Evolutionary conservation across 2,113 vertebrate species (phyloP).

Genomic region (Pao palembangensis): DNA sequence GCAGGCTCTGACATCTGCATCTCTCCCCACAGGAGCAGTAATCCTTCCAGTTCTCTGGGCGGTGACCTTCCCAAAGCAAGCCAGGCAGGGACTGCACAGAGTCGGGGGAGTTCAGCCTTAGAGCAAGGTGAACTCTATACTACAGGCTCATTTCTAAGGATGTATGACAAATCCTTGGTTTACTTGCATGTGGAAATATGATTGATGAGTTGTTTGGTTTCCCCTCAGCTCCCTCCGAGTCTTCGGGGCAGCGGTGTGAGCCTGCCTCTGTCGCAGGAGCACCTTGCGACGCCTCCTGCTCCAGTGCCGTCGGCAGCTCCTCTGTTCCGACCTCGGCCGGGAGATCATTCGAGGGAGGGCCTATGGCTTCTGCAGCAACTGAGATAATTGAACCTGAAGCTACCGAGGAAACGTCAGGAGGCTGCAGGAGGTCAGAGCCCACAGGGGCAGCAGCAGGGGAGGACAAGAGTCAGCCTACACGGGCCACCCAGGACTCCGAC

Average conservation of each 20-base stretch:
- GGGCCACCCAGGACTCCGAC: constrained; percentile 85
- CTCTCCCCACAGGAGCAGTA: constrained; percentile 81
- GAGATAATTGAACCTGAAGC: constrained; percentile 44
- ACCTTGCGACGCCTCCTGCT: constrained; percentile 44
- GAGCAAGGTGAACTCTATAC: constrained; percentile 61
- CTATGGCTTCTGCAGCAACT: neutral
- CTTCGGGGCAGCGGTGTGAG: constrained; percentile 22
- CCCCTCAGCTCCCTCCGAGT: constrained; percentile 15
- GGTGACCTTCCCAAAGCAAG: constrained; percentile 78
- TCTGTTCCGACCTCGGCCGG: neutral
- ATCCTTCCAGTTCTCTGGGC: constrained; percentile 83
- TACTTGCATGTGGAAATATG: too few relatives aligned
- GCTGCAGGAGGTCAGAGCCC: constrained; percentile 65
- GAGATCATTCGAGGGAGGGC: constrained; percentile 20
- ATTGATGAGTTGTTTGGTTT: neutral
- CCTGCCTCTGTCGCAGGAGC: constrained; percentile 16
- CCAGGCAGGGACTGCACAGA: constrained; percentile 62
- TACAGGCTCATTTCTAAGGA: too few relatives aligned
- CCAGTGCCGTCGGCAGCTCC: constrained; percentile 22
- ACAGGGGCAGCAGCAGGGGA: constrained; percentile 34
- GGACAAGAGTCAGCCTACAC: constrained; percentile 69
- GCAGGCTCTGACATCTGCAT: neutral
- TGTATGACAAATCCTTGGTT: neutral
- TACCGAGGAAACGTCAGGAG: constrained; percentile 49
- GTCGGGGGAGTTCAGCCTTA: constrained; percentile 45